A percentile compares a stretch with the other conserved stretches of the same genome.
Conservation (phyloP, 1,140 invertebrate genomes). For the Nasonia vitripennis region DNA sequence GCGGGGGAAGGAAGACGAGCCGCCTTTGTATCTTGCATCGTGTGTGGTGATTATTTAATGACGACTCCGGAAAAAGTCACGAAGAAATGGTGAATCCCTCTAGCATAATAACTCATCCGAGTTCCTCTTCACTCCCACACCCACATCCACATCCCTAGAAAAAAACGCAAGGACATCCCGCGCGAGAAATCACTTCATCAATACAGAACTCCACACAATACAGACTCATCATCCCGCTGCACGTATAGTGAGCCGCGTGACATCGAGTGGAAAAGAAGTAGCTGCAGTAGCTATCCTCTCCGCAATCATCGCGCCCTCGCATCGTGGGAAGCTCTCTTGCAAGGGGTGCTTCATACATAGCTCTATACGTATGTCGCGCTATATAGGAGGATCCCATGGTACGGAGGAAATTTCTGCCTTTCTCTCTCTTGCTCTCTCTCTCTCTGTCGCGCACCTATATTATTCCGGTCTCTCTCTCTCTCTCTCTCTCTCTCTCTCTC, state of each 20-base stretch:
- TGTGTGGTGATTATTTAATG: too few species aligned
- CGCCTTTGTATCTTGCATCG: too few species aligned
- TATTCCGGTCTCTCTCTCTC: constrained; percentile 38
- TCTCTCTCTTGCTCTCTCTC: background rate
- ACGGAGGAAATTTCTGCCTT: background rate
- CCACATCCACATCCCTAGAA: too few species aligned
- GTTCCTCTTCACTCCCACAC: too few species aligned
- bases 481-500: constrained; percentile 14
- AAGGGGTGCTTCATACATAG: background rate
- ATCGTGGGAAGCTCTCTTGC: background rate
- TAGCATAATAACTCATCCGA: too few species aligned
- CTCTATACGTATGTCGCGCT: background rate
- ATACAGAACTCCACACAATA: background rate
- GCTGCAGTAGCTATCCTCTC: background rate
- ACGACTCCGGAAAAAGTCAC: too few species aligned
- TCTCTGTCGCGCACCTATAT: background rate
- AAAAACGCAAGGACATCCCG: too few species aligned
- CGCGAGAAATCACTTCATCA: background rate
- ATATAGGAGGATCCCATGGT: background rate
- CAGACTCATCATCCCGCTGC: too few species aligned
- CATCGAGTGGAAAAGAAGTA: constrained; percentile 1
- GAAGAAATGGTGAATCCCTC: too few species aligned
- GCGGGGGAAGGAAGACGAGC: too few species aligned
- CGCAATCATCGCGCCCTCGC: constrained; percentile 1
- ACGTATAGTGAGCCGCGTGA: background rate